phyloP scores from a whole-genome alignment of 2,113 vertebrate species.

The Ellobius talpinus region DNA sequence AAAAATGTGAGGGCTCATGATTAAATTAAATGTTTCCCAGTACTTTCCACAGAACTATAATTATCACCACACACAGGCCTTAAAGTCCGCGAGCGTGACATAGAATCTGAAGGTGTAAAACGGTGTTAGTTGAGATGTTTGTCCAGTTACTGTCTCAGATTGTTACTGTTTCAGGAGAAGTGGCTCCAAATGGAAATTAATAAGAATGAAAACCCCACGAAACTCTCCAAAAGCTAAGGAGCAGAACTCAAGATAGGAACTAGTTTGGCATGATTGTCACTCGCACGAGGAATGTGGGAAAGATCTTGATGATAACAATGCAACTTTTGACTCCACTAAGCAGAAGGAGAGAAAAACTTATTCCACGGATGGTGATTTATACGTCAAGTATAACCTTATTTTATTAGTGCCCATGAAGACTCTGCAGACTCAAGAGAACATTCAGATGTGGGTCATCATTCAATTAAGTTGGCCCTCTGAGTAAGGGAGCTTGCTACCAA shows the following conservation, averaged over 20 bases:
- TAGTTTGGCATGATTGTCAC: background rate
- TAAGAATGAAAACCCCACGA: background rate
- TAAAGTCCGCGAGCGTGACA: background rate
- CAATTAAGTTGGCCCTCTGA: background rate
- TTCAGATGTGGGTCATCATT: background rate
- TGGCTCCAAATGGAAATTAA: constrained; percentile 32
- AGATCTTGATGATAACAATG: background rate
- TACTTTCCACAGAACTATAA: background rate
- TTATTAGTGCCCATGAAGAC: background rate
- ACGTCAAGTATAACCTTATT: background rate
- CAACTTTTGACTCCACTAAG: constrained; percentile 38
- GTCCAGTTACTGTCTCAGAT: background rate
- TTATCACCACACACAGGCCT: background rate
- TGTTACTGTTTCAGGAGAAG: background rate
- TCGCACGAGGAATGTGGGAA: background rate
- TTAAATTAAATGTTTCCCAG: background rate
- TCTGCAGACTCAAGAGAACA: background rate
- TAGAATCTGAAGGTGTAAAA: background rate
- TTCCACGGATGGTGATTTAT: background rate
- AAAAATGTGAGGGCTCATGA: background rate
- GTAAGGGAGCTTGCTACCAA: too few species aligned
- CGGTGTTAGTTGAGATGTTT: background rate
- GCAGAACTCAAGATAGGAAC: background rate
- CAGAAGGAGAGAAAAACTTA: constrained; percentile 10
- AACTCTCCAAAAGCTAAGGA: background rate